Evolutionary conservation across 2,797 vertebrate genomes (phyloP).

Genomic region (Rhodeus uyekii): DNA sequence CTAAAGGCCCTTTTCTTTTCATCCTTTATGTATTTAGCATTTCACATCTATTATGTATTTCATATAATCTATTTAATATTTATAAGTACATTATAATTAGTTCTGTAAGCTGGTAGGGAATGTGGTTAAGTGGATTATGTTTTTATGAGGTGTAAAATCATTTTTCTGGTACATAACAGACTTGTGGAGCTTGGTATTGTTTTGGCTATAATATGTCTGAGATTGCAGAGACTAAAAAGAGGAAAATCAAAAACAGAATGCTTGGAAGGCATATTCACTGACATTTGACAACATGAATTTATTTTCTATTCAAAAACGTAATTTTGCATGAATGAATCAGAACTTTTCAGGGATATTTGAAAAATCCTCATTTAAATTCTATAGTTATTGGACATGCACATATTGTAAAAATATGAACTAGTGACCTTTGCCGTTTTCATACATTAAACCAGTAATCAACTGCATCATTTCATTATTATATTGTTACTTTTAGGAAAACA

Average conservation of each 20-base stretch:
- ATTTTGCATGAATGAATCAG: neutral
- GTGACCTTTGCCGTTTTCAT: neutral
- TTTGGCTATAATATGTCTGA: slow-evolving; percentile 1
- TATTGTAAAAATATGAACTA: neutral
- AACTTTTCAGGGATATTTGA: neutral
- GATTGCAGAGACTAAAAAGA: neutral
- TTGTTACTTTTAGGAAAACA: neutral
- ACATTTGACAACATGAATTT: neutral
- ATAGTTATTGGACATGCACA: neutral
- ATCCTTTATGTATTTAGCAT: neutral
- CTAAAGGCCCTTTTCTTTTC: neutral
- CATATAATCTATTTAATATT: neutral
- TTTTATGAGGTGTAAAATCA: neutral
- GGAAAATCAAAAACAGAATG: neutral
- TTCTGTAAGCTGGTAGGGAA: slow-evolving; percentile 26
- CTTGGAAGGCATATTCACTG: neutral
- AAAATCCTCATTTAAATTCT: neutral
- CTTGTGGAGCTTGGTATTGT: neutral
- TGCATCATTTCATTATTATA: neutral
- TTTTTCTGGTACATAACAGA: neutral
- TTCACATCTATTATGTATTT: slow-evolving; percentile 1
- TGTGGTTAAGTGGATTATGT: slow-evolving; percentile 24
- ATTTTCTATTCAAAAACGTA: neutral
- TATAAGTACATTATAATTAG: slow-evolving; percentile 19
- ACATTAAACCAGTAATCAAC: neutral